These are phyloP conservation scores for Caerostris extrusa DNA, from an alignment of 1,140 invertebrate genomes.

Conservation along the genomic window DNA sequence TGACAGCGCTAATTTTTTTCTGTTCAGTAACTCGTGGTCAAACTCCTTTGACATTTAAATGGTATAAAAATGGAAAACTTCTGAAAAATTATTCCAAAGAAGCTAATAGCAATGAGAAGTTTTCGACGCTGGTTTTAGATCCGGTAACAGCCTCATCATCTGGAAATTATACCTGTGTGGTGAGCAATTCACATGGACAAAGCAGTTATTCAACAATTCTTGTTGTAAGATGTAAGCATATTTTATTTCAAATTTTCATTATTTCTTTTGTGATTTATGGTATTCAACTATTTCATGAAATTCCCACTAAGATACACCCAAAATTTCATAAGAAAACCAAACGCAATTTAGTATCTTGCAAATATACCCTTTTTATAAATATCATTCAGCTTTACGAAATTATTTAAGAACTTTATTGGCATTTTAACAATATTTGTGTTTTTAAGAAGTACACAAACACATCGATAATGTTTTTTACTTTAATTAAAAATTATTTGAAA, in stretches of 20 bases:
- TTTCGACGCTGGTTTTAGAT: slow-evolving; percentile 49
- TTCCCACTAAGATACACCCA: no score
- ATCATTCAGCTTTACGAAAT: no score
- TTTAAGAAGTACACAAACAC: no score
- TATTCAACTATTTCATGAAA: neutral
- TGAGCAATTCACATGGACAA: slow-evolving; percentile 46
- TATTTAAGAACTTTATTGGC: no score
- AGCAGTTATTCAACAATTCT: slow-evolving; percentile 33
- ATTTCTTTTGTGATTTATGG: neutral
- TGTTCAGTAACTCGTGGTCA: slow-evolving; percentile 41
- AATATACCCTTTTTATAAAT: neutral
- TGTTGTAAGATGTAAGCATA: slow-evolving; percentile 40
- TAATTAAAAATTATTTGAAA: no score
- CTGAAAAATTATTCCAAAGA: neutral
- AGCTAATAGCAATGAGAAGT: slow-evolving; percentile 29
- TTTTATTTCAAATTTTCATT: neutral
- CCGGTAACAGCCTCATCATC: neutral
- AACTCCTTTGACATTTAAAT: slow-evolving; percentile 52
- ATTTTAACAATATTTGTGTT: no score
- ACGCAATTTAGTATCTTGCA: neutral
- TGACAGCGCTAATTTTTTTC: slow-evolving; percentile 27
- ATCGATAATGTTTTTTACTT: no score
- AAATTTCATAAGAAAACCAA: neutral
- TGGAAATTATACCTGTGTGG: slow-evolving; percentile 65
- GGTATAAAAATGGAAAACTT: slow-evolving; percentile 52